A percentile compares a stretch with the other conserved stretches of the same genome.
Conservation (phyloP, 2,888 invertebrate genomes). For the Noctuana brunneofusca region DNA sequence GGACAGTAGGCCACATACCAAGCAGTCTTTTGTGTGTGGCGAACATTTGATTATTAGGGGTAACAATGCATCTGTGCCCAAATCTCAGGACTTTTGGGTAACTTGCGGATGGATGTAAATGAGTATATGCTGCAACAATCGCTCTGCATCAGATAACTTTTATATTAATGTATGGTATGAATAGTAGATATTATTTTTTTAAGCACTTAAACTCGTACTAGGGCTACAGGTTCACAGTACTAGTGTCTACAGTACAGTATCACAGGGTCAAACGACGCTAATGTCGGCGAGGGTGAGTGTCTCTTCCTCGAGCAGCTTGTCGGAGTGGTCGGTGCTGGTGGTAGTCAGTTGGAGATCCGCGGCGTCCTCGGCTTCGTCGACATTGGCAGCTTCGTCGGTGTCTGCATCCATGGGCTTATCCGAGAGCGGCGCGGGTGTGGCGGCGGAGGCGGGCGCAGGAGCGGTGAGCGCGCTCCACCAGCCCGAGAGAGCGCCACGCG, state of each 20-base stretch:
- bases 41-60: no score
- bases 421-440: slow-evolving; percentile 41
- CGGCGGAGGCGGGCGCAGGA: slow-evolving; percentile 47
- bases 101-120: no score
- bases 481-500: slow-evolving; percentile 92
- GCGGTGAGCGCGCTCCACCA: slow-evolving; percentile 88
- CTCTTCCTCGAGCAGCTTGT: slow-evolving; percentile 63
- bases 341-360: slow-evolving; percentile 20
- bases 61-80: no score
- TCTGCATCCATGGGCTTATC: slow-evolving; percentile 37
- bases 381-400: slow-evolving; percentile 38
- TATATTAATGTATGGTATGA: no score
- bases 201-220: neutral
- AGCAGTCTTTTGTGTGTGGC: no score
- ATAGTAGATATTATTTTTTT: no score
- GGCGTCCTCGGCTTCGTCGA: slow-evolving; percentile 41
- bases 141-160: no score
- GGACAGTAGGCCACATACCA: neutral
- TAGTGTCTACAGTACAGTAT: no score
- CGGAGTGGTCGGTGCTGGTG: slow-evolving; percentile 51
- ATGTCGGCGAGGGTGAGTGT: slow-evolving; percentile 56
- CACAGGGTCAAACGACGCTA: slow-evolving; percentile 52
- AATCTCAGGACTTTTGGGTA: no score
- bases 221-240: neutral
- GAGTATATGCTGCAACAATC: no score